Base-by-base conservation (phyloP, 2,113 vertebrate genomes). In the Bubalus kerabau region DNA sequence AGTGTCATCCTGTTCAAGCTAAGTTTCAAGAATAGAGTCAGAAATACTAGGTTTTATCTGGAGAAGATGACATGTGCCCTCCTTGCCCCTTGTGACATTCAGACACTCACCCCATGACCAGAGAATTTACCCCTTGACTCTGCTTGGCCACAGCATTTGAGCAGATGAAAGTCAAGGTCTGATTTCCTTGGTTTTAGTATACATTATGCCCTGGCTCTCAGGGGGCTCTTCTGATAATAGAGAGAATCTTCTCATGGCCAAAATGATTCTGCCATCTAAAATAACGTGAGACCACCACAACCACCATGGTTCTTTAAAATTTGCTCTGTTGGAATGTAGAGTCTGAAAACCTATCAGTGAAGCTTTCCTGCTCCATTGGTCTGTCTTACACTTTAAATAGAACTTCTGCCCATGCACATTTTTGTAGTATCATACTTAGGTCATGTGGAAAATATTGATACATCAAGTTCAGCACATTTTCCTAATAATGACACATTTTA, bases 211-310 rank as follows among this genome's bases (percentile, higher is more conserved):
- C 88, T 13, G 43, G 24, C 59, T 94, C 8, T 52, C 36, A 43
- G 52, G 30, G 92, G 88, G 32, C 57, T 84, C 59, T 93, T 76
- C 50, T 91, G 13, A 76, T 19, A 59, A 32, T 17, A 83, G 50
- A 56, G 32, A 95, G 80, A 74, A 48, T 17, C 56, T 71, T 91
- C 78, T 80, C 28, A 32, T 46, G 46, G 87, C 48, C 62, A 57
- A 76, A 97, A 86, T 86, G 67, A 95, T 95, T 54, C 76, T 92
- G 84, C 85, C 30, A 11, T 43, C 88, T 71, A 92, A 96, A 94
- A 64, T 83, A 93, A 83, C 48, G 23, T 56, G 17, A 32, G 32
- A 24, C 56, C 9, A 48, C 28, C 62, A 32, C 36, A n/a, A 74
- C 26, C 50, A 60, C 43, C 11, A 23, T 46, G 32, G 32, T 24